Evolutionary conservation across 2,113 vertebrate species (phyloP).

Genomic region (Oostethus manadensis): DNA sequence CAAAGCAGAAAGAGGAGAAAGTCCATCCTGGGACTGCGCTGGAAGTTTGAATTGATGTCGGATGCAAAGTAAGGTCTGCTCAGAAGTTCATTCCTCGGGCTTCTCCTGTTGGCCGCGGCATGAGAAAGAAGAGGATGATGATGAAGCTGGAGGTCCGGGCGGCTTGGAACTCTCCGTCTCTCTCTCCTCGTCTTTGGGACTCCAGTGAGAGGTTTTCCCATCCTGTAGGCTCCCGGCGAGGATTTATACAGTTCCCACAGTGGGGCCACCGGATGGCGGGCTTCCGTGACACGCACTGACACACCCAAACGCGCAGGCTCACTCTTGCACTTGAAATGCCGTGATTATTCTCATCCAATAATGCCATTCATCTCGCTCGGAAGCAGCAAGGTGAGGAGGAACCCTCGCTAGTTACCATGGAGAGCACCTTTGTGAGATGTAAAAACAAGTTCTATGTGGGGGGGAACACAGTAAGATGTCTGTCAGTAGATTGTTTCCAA

Average conservation of each 20-base stretch:
- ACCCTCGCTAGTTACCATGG: too few species aligned
- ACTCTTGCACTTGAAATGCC: slow-evolving; percentile 1
- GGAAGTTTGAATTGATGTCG: not conserved
- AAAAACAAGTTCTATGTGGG: too few species aligned
- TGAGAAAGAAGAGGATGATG: not conserved
- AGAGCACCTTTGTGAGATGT: too few species aligned
- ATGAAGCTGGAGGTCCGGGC: not conserved
- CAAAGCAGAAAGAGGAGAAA: slow-evolving; percentile 60
- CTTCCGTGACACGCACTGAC: slow-evolving; percentile 59
- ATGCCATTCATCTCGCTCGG: too few species aligned
- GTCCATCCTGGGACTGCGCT: slow-evolving; percentile 61
- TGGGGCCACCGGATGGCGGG: slow-evolving; percentile 49
- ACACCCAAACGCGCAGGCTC: slow-evolving; percentile 56
- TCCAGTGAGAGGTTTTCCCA: slow-evolving; percentile 58
- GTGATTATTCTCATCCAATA: too few species aligned
- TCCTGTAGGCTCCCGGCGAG: slow-evolving; percentile 35
- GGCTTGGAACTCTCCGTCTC: not conserved
- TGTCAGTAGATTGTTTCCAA: too few species aligned
- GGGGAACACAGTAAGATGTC: too few species aligned
- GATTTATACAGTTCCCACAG: slow-evolving; percentile 74
- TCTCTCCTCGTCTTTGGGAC: not conserved
- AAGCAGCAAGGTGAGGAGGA: too few species aligned
- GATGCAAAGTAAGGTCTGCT: not conserved
- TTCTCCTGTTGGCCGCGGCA: too few species aligned
- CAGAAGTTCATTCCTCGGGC: not conserved